Percentiles rank a stretch among this genome's conserved stretches.
Conservation (phyloP, 2,888 invertebrate genomes). For the Brassicogethes aeneus region DNA sequence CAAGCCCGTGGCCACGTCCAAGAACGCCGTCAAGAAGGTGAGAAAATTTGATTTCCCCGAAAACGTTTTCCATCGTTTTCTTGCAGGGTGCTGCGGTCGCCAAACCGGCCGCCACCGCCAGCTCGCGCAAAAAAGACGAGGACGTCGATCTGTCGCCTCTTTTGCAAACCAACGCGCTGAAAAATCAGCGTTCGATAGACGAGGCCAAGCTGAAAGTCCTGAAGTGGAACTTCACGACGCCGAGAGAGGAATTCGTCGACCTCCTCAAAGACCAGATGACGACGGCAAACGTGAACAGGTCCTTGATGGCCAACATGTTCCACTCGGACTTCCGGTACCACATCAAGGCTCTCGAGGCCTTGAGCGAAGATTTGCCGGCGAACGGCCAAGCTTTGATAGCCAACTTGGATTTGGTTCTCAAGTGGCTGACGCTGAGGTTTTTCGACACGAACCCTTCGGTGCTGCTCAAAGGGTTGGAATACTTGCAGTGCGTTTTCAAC, state of each 20-base stretch:
- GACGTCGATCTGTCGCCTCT: constrained; percentile 75
- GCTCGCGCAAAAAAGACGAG: constrained; percentile 69
- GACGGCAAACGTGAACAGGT: constrained; percentile 78
- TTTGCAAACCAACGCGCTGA: constrained; percentile 73
- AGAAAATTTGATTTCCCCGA: no score
- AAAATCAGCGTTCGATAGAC: constrained; percentile 88
- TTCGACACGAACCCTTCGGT: constrained; percentile 99
- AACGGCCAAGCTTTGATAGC: constrained; percentile 73
- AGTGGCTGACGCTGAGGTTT: constrained; percentile 94
- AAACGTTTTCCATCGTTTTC: background rate
- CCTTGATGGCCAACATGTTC: constrained; percentile 84
- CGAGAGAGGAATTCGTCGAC: constrained; percentile 89
- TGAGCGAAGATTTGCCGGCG: constrained; percentile 74
- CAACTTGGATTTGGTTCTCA: constrained; percentile 90
- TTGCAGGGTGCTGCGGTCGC: constrained; percentile 39
- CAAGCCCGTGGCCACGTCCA: constrained; percentile 44
- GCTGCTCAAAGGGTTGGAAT: constrained; percentile 89
- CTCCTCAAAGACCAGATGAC: constrained; percentile 86
- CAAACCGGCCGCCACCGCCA: constrained; percentile 29
- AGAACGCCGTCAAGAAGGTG: constrained; percentile 49
- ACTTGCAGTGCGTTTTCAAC: constrained; percentile 74
- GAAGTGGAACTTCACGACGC: constrained; percentile 93
- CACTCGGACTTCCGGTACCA: constrained; percentile 93
- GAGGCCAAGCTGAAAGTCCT: constrained; percentile 88
- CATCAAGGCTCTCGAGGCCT: constrained; percentile 86